phyloP scores from a whole-genome alignment of 2,888 invertebrate species.

The Lapara coniferarum region DNA sequence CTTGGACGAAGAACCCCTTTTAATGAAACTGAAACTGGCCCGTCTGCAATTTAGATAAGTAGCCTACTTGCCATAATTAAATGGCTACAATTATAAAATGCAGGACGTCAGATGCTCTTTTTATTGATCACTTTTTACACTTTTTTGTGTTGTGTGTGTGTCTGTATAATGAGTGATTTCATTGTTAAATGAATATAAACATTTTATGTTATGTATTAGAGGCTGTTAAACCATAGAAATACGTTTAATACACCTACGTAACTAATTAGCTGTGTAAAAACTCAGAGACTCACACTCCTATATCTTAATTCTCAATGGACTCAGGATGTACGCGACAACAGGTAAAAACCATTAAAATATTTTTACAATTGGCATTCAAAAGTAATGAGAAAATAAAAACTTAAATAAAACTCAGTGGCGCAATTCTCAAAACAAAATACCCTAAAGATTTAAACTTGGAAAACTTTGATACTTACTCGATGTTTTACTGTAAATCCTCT shows the following conservation, averaged over 20 bases:
- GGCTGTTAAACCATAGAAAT: not conserved
- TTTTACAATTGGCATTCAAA: not conserved
- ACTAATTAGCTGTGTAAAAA: too few relatives aligned
- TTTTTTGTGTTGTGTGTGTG: too few relatives aligned
- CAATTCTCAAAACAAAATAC: conserved; percentile 36
- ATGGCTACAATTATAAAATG: conserved; percentile 40
- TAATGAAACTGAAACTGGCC: conserved; percentile 73
- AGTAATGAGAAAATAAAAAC: conserved; percentile 9
- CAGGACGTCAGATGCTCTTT: conserved; percentile 25
- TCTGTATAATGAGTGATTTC: too few relatives aligned
- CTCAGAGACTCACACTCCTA: not conserved
- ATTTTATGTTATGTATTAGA: too few relatives aligned
- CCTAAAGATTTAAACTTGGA: conserved; percentile 39
- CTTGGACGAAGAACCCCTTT: conserved; percentile 60
- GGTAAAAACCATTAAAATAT: not conserved
- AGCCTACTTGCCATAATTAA: conserved; percentile 63
- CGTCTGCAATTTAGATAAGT: conserved; percentile 73
- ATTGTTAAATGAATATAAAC: too few relatives aligned
- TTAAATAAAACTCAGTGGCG: conserved; percentile 16
- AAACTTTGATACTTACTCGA: conserved; percentile 57
- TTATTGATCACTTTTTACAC: conserved; percentile 6
- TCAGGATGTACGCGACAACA: not conserved
- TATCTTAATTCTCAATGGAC: not conserved
- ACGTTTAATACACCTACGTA: too few relatives aligned
- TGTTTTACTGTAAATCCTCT: conserved; percentile 61